These are phyloP conservation scores for Clarias platycephalus DNA, from an alignment of 2,797 vertebrate genomes.

Conservation along the genomic window DNA sequence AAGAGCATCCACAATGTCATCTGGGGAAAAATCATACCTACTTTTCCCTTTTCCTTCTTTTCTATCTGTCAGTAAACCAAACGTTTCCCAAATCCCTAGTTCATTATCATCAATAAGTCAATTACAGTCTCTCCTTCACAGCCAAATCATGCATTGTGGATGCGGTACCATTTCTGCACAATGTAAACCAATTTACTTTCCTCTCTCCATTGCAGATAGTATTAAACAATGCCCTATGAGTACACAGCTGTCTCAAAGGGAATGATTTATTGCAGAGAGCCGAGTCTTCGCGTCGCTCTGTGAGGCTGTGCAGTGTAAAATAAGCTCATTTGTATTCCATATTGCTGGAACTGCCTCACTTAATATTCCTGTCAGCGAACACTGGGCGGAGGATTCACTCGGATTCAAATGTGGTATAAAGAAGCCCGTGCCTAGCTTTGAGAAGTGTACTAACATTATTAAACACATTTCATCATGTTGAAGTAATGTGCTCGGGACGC, in stretches of 20 bases:
- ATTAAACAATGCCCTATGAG: constrained; percentile 86
- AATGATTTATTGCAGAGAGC: constrained; percentile 87
- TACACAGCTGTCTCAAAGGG: constrained; percentile 79
- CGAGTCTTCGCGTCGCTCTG: constrained; percentile 79
- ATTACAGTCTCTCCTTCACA: constrained; percentile 78
- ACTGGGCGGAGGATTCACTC: constrained; percentile 75
- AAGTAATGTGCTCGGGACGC: constrained; percentile 57
- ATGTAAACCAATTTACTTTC: constrained; percentile 83
- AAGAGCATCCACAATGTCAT: constrained; percentile 69
- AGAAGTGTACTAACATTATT: constrained; percentile 79
- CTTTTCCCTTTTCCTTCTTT: constrained; percentile 60
- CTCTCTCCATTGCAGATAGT: constrained; percentile 76
- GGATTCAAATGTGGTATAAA: constrained; percentile 69
- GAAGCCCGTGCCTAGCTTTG: constrained; percentile 69
- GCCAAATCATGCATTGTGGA: constrained; percentile 68
- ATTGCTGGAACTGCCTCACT: constrained; percentile 78
- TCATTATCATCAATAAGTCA: constrained; percentile 83
- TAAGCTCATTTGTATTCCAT: constrained; percentile 89
- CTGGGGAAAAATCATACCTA: constrained; percentile 72
- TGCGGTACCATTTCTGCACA: constrained; percentile 66
- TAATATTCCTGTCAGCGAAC: constrained; percentile 84
- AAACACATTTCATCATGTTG: constrained; percentile 77
- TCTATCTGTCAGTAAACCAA: constrained; percentile 61
- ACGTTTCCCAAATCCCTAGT: constrained; percentile 69
- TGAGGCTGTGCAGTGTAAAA: constrained; percentile 82